Evolutionary conservation across 2,888 invertebrate genomes (phyloP).

Genomic region (Cistogaster globosa): DNA sequence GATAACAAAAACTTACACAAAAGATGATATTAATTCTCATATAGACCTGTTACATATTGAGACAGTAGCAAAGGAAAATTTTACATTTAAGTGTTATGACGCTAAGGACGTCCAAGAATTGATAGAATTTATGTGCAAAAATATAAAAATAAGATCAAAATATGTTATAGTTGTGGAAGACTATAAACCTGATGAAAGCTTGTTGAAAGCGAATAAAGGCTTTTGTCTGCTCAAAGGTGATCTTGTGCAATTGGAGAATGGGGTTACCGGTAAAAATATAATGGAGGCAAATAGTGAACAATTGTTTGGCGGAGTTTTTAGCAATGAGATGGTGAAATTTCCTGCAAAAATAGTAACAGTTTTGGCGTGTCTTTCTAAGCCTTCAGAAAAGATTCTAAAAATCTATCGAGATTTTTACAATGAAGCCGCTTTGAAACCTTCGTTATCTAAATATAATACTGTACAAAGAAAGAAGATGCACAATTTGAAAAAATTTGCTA

Average conservation of each 20-base stretch:
- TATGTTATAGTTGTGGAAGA: conserved; percentile 91
- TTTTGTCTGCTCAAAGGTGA: conserved; percentile 89
- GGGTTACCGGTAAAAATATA: conserved; percentile 89
- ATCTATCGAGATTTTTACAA: conserved; percentile 85
- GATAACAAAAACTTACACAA: conserved; percentile 87
- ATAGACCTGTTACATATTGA: conserved; percentile 89
- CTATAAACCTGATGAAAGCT: conserved; percentile 80
- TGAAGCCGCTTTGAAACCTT: conserved; percentile 83
- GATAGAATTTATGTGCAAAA: conserved; percentile 92
- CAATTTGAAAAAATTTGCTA: conserved; percentile 92
- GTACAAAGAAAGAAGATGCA: conserved; percentile 89
- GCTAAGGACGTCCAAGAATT: conserved; percentile 93
- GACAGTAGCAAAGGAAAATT: conserved; percentile 94
- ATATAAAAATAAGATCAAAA: conserved; percentile 92
- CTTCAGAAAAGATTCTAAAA: conserved; percentile 87
- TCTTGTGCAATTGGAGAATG: conserved; percentile 90
- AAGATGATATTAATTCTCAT: conserved; percentile 84
- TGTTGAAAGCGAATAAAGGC: conserved; percentile 83
- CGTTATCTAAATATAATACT: conserved; percentile 84
- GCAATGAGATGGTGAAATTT: conserved; percentile 90
- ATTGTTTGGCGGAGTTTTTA: conserved; percentile 89
- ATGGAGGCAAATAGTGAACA: conserved; percentile 84
- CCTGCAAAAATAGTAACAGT: conserved; percentile 94
- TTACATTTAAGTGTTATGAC: conserved; percentile 94
- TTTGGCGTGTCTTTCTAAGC: conserved; percentile 91